These are phyloP conservation scores for Epinephelus awoara DNA, from an alignment of 2,797 vertebrate species.

Conservation along the genomic window DNA sequence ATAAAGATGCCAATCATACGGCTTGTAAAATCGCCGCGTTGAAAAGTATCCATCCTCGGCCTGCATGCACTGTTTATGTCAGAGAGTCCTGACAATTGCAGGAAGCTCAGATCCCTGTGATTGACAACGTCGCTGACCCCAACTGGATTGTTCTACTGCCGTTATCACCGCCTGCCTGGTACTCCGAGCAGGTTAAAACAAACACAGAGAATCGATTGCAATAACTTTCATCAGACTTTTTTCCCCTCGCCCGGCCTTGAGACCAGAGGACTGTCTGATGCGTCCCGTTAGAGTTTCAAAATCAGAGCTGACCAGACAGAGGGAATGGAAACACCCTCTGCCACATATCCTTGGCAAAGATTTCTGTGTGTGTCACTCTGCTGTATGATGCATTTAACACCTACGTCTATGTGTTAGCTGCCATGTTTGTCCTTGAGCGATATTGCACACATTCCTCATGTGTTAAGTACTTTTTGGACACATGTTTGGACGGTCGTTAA, in stretches of 20 bases:
- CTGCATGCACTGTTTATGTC: constrained; percentile 3
- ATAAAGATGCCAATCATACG: background rate
- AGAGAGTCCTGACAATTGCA: constrained; percentile 60
- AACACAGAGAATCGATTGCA: constrained; percentile 30
- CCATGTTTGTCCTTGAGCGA: background rate
- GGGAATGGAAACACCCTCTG: constrained; percentile 58
- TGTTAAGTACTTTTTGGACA: constrained; percentile 1
- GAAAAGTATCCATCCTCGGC: background rate
- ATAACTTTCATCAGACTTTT: constrained; percentile 15
- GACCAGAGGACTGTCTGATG: background rate
- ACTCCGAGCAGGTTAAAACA: constrained; percentile 25
- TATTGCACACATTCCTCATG: background rate
- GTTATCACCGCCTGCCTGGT: constrained; percentile 48
- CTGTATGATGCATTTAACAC: constrained; percentile 46
- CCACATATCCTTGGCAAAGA: constrained; percentile 19
- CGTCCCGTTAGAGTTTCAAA: constrained; percentile 47
- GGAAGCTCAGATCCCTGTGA: constrained; percentile 66
- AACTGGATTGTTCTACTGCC: constrained; percentile 27
- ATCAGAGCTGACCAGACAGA: constrained; percentile 30
- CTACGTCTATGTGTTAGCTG: constrained; percentile 25
- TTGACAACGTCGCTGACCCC: constrained; percentile 43
- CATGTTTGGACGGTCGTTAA: background rate
- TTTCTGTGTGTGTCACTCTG: constrained; percentile 3
- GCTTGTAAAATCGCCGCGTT: background rate
- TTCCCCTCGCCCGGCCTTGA: background rate